These are phyloP conservation scores for Heterotilapia buettikoferi DNA, from an alignment of 2,113 vertebrate genomes.

Conservation along the genomic window DNA sequence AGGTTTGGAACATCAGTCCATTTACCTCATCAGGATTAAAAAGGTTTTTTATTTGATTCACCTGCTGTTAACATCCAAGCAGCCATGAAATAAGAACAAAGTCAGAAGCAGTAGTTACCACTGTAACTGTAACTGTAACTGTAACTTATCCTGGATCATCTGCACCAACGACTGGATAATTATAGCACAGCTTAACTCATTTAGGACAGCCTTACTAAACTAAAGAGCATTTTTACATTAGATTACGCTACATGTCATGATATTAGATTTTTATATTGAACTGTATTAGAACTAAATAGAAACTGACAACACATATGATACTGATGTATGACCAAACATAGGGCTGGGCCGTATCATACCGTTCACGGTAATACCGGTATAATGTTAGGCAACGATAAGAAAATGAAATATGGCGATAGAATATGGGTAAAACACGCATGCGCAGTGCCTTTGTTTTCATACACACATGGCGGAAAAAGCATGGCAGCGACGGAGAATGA, in stretches of 20 bases:
- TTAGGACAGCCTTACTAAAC: not conserved
- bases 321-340: not conserved
- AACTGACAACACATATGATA: not conserved
- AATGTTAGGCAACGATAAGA: rapidly evolving
- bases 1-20: not conserved
- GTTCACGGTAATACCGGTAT: rapidly evolving
- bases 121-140: not conserved
- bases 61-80: not conserved
- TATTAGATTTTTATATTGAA: not conserved
- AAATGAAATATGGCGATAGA: rapidly evolving
- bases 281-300: not conserved
- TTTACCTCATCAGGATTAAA: not conserved
- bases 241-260: not conserved
- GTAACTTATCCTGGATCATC: not conserved
- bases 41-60: not conserved
- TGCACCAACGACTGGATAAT: not conserved
- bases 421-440: rapidly evolving
- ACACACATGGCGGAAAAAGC: rapidly evolving
- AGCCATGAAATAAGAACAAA: too few relatives aligned
- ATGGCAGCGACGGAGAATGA: rapidly evolving
- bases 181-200: not conserved
- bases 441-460: rapidly evolving
- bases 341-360: rapidly evolving
- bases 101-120: not conserved
- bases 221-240: not conserved